Conservation (phyloP, 2,797 vertebrate species). For the Phoebastria nigripes region DNA sequence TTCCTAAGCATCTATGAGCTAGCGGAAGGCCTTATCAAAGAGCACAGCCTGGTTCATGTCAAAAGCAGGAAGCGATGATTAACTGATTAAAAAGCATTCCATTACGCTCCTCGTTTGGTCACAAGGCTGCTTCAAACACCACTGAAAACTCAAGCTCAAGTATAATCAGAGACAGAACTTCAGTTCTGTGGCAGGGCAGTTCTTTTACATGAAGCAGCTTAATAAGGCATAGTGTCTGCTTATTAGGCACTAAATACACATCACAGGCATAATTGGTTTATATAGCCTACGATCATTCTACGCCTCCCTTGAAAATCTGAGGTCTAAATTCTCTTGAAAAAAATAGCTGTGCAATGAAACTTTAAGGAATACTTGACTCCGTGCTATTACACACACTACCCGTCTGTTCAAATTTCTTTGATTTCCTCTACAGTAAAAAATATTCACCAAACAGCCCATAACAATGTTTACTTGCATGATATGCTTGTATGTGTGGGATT, state of each 20-base stretch:
- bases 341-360: not conserved
- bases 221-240: not conserved
- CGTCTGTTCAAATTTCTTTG: not conserved
- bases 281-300: not conserved
- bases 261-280: not conserved
- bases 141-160: slow-evolving; percentile 1
- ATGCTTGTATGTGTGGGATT: not conserved
- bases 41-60: slow-evolving; percentile 79
- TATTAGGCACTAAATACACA: not conserved
- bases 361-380: not conserved
- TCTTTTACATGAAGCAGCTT: not conserved
- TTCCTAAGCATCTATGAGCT: slow-evolving; percentile 68
- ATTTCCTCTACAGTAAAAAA: not conserved
- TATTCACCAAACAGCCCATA: not conserved
- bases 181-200: not conserved
- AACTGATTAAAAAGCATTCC: slow-evolving; percentile 69
- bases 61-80: slow-evolving; percentile 84
- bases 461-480: not conserved
- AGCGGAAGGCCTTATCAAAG: slow-evolving; percentile 79
- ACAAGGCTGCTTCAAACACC: slow-evolving; percentile 34
- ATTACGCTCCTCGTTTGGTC: not conserved
- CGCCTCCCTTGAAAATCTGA: not conserved
- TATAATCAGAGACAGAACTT: not conserved
- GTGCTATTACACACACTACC: not conserved
- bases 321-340: not conserved